Base-by-base conservation (phyloP, 2,888 invertebrate species). In the Caenorhabditis uteleia region DNA sequence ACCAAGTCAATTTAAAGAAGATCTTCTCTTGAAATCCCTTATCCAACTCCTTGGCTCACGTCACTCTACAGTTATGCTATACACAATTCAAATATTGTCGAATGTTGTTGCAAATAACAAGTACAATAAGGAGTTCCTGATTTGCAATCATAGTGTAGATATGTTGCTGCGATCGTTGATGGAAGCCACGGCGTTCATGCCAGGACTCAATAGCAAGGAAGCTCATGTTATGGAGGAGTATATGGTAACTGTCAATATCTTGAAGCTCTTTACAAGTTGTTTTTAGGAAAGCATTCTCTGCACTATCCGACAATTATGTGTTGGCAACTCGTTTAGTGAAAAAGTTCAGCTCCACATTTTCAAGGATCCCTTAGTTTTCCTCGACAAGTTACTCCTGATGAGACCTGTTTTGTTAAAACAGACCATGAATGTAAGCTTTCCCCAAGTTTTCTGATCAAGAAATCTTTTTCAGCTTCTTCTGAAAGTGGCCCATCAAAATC, bases 61-160 rank as follows among this genome's bases (percentile, higher is more conserved):
- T 26, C 69, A 70, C 31, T 50, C 68, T 10, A 49, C 29, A 4
- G 56, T 70, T 10, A 50, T 59, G 14, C 53, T 74, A 8, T 70
- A 70, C 42, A 51, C 66, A 10, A 69, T 68, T 10, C 77, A 79
- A 39, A 75, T 71, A 10, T 50, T 80, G 31, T 65, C 69, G 26
- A 80, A 80, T 49, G 56, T 81, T 42, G 65, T 72, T 16, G 79
- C 79, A 8, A 80, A 80, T 34, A 72, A 79, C 36, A 43, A 48
- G 16, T 45, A 29, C 6, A 75, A 77, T 43, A 79, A 71, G 69
- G 74, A 75, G 42, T 77, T 67, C 39, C 57, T 79, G 20, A 60
- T 70, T 8, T 29, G 47, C 2, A 62, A 68, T 25, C 51, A 74
- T 18, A 68, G 61, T 1, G 71, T 78, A 10, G 51, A 44, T 3